These are phyloP conservation scores for Aphodius granarius DNA, from an alignment of 2,888 invertebrate genomes.

Conservation along the genomic window DNA sequence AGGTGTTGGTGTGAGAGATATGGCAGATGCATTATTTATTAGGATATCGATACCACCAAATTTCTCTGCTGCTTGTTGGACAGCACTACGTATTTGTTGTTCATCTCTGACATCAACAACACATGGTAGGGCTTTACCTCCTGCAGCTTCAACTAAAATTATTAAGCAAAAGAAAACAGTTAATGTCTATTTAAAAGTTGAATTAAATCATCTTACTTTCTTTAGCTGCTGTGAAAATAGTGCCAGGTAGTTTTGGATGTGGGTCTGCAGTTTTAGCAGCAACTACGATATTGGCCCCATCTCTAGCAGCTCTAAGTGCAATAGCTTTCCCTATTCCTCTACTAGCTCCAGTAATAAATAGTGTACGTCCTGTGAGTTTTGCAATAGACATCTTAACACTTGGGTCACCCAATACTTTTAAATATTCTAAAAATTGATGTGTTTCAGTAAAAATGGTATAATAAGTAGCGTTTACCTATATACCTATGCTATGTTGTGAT, in stretches of 20 bases:
- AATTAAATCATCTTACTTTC: conserved; percentile 66
- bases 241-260: conserved; percentile 90
- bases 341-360: conserved; percentile 95
- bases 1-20: conserved; percentile 78
- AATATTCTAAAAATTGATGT: no score
- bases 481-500: no score
- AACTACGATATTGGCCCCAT: conserved; percentile 89
- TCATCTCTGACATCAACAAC: conserved; percentile 88
- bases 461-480: no score
- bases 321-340: conserved; percentile 96
- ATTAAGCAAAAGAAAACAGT: no score
- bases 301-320: conserved; percentile 87
- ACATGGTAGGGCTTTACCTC: conserved; percentile 85
- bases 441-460: no score
- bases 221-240: conserved; percentile 87
- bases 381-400: conserved; percentile 48
- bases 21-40: conserved; percentile 96
- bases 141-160: conserved; percentile 79
- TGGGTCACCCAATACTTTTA: no score
- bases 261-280: conserved; percentile 91
- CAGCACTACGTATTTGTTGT: conserved; percentile 69
- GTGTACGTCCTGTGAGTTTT: conserved; percentile 82
- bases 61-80: conserved; percentile 74
- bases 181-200: background rate
- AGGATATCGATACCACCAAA: conserved; percentile 96